Evolutionary conservation across 2,888 invertebrate species (phyloP).

Genomic region (Sicus ferrugineus): DNA sequence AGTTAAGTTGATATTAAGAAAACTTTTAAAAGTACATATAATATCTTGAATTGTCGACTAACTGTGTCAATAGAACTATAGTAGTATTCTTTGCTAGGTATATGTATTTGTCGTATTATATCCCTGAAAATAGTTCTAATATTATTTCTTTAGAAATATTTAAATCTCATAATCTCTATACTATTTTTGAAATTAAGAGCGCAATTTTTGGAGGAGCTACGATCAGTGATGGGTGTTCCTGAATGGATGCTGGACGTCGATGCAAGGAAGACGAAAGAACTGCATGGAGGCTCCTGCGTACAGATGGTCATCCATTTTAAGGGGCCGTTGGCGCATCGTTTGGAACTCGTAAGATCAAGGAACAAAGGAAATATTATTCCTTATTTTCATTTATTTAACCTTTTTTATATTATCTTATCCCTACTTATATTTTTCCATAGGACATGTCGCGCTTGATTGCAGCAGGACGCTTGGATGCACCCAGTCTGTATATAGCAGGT

Average conservation of each 20-base stretch:
- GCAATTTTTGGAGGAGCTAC: slow-evolving; percentile 83
- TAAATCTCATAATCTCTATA: neutral
- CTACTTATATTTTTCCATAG: slow-evolving; percentile 32
- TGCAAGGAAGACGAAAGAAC: slow-evolving; percentile 77
- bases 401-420: neutral
- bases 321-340: slow-evolving; percentile 78
- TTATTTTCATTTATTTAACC: neutral
- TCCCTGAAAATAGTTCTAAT: neutral
- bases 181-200: slow-evolving; percentile 68
- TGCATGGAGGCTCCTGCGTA: slow-evolving; percentile 82
- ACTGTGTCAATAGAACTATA: too few relatives aligned
- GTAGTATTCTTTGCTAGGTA: too few relatives aligned
- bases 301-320: slow-evolving; percentile 88
- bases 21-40: too few relatives aligned
- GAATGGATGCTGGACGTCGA: slow-evolving; percentile 91
- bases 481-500: slow-evolving; percentile 81
- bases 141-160: neutral
- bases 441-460: slow-evolving; percentile 78
- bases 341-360: slow-evolving; percentile 73
- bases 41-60: too few relatives aligned
- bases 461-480: slow-evolving; percentile 76
- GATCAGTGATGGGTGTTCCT: slow-evolving; percentile 83
- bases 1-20: too few relatives aligned
- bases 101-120: too few relatives aligned
- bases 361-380: neutral